phyloP scores from a whole-genome alignment of 2,888 invertebrate genomes.

The Podotricha telesiphe region DNA sequence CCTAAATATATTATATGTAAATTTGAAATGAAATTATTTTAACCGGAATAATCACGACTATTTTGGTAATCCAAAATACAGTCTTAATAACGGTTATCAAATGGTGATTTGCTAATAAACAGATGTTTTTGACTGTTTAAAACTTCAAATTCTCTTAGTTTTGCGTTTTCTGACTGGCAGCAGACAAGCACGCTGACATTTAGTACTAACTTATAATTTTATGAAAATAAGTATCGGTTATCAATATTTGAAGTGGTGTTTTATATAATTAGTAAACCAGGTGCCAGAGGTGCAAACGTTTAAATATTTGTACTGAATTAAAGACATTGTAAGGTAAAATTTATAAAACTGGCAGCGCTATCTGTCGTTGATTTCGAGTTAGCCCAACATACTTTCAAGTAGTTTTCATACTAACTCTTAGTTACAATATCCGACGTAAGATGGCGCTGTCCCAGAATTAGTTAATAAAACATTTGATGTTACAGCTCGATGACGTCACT shows the following conservation, averaged over 20 bases:
- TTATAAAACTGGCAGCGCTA: neutral
- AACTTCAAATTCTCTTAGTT: too few relatives aligned
- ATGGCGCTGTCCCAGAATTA: constrained; percentile 10
- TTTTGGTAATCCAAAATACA: too few relatives aligned
- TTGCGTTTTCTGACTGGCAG: too few relatives aligned
- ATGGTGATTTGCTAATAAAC: too few relatives aligned
- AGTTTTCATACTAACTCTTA: neutral
- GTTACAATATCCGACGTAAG: neutral
- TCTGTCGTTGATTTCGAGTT: neutral
- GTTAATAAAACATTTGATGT: constrained; percentile 59
- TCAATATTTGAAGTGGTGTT: too few relatives aligned
- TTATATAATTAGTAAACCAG: too few relatives aligned
- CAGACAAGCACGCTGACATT: constrained; percentile 21
- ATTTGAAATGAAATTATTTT: neutral
- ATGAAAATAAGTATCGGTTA: too few relatives aligned
- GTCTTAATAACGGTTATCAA: too few relatives aligned
- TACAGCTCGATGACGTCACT: constrained; percentile 98
- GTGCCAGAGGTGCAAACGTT: too few relatives aligned
- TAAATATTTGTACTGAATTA: neutral
- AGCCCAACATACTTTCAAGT: too few relatives aligned
- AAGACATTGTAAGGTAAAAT: neutral
- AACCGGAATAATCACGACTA: too few relatives aligned
- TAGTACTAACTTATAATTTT: neutral
- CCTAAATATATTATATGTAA: neutral
- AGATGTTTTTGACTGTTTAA: too few relatives aligned